These are phyloP conservation scores for Lasioglossum villosulum DNA, from an alignment of 2,888 invertebrate species.

Conservation along the genomic window DNA sequence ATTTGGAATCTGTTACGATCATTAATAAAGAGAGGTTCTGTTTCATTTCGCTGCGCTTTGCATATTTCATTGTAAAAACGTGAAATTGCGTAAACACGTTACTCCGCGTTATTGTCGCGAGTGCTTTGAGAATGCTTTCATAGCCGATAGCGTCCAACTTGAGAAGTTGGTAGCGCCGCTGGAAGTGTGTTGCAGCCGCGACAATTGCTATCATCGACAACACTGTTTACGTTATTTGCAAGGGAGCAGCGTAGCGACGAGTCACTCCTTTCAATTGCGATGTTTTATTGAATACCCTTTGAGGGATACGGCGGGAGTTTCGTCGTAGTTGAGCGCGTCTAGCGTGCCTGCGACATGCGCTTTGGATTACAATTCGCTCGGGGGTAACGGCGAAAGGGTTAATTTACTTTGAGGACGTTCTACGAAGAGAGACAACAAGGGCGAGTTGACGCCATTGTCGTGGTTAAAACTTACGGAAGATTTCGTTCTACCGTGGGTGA, in stretches of 20 bases:
- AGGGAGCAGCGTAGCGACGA: neutral
- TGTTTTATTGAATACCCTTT: slow-evolving; percentile 10
- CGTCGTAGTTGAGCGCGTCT: neutral
- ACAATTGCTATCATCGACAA: neutral
- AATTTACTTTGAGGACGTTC: slow-evolving; percentile 1
- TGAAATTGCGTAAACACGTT: neutral
- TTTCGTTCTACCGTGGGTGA: neutral
- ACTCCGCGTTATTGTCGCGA: neutral
- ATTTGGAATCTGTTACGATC: too few relatives aligned
- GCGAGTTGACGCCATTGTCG: neutral
- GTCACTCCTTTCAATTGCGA: neutral
- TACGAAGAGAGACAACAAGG: neutral
- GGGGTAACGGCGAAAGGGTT: slow-evolving; percentile 5
- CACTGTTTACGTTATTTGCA: slow-evolving; percentile 2
- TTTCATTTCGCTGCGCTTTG: neutral
- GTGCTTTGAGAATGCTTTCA: neutral
- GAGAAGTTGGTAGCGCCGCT: neutral
- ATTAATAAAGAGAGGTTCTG: neutral
- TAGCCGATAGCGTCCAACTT: neutral
- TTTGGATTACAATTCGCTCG: neutral
- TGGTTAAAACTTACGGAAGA: neutral
- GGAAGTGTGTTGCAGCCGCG: neutral
- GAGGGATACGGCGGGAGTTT: neutral
- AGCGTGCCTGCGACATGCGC: neutral
- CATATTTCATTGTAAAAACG: neutral